Evolutionary conservation across 1,140 invertebrate genomes (phyloP).

Genomic region (Brachionus koreanus): DNA sequence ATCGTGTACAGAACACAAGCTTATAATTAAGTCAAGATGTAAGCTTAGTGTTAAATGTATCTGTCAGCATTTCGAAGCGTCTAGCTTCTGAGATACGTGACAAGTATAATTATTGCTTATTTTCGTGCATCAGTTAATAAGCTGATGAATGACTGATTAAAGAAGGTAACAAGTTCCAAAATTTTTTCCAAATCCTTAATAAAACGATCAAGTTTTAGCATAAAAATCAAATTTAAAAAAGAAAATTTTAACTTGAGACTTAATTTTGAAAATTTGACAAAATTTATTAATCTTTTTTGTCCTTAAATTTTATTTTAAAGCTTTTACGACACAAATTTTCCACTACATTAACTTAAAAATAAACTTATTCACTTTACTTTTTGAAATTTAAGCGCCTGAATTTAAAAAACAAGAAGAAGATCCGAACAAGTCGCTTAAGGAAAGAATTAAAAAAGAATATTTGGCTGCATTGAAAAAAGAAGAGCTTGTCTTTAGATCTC

Average conservation of each 20-base stretch:
- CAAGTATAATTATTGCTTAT: no score
- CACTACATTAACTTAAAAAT: not conserved
- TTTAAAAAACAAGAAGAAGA: constrained; percentile 54
- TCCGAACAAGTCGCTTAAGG: constrained; percentile 49
- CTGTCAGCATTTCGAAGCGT: no score
- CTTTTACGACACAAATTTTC: not conserved
- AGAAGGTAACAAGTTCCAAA: no score
- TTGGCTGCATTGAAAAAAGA: constrained; percentile 53
- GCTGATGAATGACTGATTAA: no score
- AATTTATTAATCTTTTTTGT: not conserved
- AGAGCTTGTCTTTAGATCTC: constrained; percentile 50
- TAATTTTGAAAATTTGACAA: not conserved
- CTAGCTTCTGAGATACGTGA: no score
- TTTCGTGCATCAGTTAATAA: no score
- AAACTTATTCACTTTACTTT: not conserved
- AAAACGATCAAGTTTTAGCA: no score
- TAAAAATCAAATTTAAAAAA: not conserved
- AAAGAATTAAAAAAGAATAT: constrained; percentile 54
- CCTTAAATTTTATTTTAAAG: not conserved
- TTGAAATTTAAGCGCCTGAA: constrained; percentile 45
- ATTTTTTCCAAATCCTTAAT: no score
- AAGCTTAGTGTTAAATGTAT: no score
- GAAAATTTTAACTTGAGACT: not conserved
- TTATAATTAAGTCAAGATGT: no score
- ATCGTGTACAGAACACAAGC: no score